Evolutionary conservation across 2,113 vertebrate genomes (phyloP), one percentile per base, ranked within the genome.

Genomic region (Vulpes vulpes): DNA sequence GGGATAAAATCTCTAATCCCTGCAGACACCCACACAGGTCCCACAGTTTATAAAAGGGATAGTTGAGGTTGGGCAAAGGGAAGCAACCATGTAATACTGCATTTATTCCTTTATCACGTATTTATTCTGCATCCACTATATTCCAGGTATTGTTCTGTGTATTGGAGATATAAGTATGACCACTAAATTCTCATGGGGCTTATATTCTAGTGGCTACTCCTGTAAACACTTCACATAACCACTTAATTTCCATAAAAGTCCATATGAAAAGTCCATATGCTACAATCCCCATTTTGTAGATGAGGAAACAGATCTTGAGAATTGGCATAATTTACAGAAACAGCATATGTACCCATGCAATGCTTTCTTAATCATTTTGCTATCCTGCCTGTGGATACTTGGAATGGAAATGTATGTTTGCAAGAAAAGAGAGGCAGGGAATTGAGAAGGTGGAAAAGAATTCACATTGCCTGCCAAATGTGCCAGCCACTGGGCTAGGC

Each of bases 31-130:
- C 82, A 96, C 67, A 62, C 19, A 67, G 55, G 35, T 89, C 49
- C 43, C 71, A 73, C 2, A 84, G 71, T 82, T 91, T 97, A 27
- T 23, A 86, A 51, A 78, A 96, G 49, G 78, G 43, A 71, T 43
- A 15, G 11, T 86, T 69, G 57, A 51, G 51, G 51, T 82, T 4
- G 1, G 38, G 55, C 49, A 85, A 80, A 79, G 17, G 53, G 65
- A 95, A 95, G 22, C 19, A 76, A 79, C 43, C 11, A 23, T 30
- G 3, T 38, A 91, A 55, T 53, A 78, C 73, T 43, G 23, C 43
- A 35, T 57, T 94, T 89, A 73, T 59, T 96, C 30, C 78, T 67
- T 64, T 79, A 14, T 81, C 65, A 25, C 19, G 78, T 95, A 78
- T 82, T 94, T 73, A 43, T 82, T 97, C n/a, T 76, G 62, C 11